Conservation (phyloP, 2,888 invertebrate genomes). For the Rugalucina vietnamica region DNA sequence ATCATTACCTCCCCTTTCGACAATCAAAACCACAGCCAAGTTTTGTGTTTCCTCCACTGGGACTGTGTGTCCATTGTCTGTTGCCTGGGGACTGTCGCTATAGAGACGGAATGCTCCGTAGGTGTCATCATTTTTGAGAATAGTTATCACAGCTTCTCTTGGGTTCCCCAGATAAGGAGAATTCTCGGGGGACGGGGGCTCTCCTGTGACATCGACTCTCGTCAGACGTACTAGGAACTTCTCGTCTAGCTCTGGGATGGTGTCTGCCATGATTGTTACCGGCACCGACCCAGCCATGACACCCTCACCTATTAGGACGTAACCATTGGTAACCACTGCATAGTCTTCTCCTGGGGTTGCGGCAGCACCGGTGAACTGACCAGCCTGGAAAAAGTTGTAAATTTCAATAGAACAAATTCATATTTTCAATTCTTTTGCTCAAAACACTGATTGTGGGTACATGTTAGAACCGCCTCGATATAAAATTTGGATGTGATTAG, state of each 20-base stretch:
- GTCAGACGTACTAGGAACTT: conserved; percentile 72
- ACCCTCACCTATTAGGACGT: conserved; percentile 73
- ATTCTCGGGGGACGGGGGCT: conserved; percentile 66
- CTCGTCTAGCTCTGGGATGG: conserved; percentile 80
- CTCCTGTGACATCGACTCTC: conserved; percentile 71
- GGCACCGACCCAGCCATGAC: conserved; percentile 71
- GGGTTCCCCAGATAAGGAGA: conserved; percentile 72
- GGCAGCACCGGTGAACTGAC: conserved; percentile 63
- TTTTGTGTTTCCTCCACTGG: conserved; percentile 78
- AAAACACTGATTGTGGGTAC: background rate
- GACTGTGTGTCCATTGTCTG: conserved; percentile 67
- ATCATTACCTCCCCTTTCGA: conserved; percentile 81
- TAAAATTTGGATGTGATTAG: no score
- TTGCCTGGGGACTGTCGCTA: conserved; percentile 75
- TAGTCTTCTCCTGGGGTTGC: conserved; percentile 79
- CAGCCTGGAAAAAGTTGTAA: conserved; percentile 61
- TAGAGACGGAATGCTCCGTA: conserved; percentile 80
- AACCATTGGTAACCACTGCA: conserved; percentile 67
- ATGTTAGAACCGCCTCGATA: background rate
- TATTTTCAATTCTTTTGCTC: no score
- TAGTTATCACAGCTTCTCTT: conserved; percentile 71
- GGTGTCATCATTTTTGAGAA: conserved; percentile 80
- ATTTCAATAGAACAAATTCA: no score
- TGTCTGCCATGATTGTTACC: conserved; percentile 76
- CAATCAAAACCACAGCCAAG: conserved; percentile 79